Evolutionary conservation across 2,797 vertebrate species (phyloP), one percentile per base, ranked within the genome.

Genomic region (Arctocebus calabarensis): DNA sequence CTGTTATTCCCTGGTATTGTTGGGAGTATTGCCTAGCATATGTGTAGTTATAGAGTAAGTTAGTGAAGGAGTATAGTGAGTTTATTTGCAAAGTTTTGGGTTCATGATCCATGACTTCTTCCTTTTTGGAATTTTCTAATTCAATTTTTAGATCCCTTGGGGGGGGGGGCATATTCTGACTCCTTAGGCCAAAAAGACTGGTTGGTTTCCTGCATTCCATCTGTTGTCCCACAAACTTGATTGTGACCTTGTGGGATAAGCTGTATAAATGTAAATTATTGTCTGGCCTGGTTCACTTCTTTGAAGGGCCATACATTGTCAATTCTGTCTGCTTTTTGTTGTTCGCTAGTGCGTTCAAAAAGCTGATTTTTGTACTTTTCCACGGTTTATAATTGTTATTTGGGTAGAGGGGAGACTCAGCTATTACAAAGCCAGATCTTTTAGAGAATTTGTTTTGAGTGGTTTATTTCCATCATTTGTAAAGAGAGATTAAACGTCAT

Each of bases 381-480:
- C 34, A 40, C 1, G 19, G 17, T 82, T 96, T 77, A 1, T 66
- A 73, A 74, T 62, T 84, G 19, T 81, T 57, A 27, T 13, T 13
- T 88, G 74, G 68, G 7, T 83, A 25, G 85, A 73, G 29, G 70
- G 16, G 20, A 37, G 77, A 9, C 23, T 40, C 62, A 79, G 19
- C 34, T 16, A 57, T 79, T 9, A 62, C 43, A 71, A 84, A 94
- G 5, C 62, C 34, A 82, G 32, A 7, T 75, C n/a, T 70, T 29
- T 34, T 64, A 59, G 85, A 71, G 19, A 88, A 84, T 88, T 88
- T 75, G 62, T 89, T 87, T 34, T 59, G 23, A 59, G n/a, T 85
- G 61, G 27, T 77, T 91, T 64, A 34, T 94, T 96, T 93, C 61
- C 71, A 70, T 74, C 32, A 84, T 75, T 95, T 81, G 4, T 81